Evolutionary conservation across 92 coral and sea anemone species (phyloP), one percentile per base, ranked within the genome.

Genomic region (Phenganax marumi): DNA sequence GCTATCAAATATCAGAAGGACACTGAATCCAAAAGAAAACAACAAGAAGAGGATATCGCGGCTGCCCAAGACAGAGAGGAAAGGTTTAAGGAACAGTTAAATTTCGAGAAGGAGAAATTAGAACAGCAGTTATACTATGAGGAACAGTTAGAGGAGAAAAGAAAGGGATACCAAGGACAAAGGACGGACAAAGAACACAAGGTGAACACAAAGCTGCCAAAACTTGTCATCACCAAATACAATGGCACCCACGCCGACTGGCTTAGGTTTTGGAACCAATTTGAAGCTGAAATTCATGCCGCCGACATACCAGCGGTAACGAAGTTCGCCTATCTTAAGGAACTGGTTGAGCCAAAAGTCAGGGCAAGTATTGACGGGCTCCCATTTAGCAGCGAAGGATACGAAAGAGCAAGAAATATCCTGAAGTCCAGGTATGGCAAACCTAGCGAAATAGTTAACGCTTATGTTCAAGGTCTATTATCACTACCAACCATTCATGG

Each of bases 191-290:
- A 77, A 73, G 43, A 52, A 81, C 76, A 49, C 85, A 58, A 54
- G 50, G 85, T 61, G 83, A 75, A 8, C 43, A 33, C 43, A 33
- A 84, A 87, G 52, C 56, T 87, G 54, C 87, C 90, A 47, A 87
- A 87, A 79, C 75, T 87, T 52, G 56, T 51, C 26, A 80, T 84
- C 22, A 79, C 86, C n/a, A 52, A 80, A 33, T 84, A 58, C 64
- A 73, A 74, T 75, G 86, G 91, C 17, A 76, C 84, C 17, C 62
- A 71, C 55, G 88, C 80, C 26, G 73, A 79, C 48, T 84, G 83
- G 90, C 54, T 86, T 57, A 18, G 68, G 23, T 79, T 71, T 56
- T 86, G 86, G 81, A 86, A 86, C 75, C 75, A 70, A 66, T 86
- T 81, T 55, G 82, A 86, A 61, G 76, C 86, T 13, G 75, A 70